phyloP scores from a whole-genome alignment of 2,888 invertebrate genomes.

The Drosophila flavopinicola region DNA sequence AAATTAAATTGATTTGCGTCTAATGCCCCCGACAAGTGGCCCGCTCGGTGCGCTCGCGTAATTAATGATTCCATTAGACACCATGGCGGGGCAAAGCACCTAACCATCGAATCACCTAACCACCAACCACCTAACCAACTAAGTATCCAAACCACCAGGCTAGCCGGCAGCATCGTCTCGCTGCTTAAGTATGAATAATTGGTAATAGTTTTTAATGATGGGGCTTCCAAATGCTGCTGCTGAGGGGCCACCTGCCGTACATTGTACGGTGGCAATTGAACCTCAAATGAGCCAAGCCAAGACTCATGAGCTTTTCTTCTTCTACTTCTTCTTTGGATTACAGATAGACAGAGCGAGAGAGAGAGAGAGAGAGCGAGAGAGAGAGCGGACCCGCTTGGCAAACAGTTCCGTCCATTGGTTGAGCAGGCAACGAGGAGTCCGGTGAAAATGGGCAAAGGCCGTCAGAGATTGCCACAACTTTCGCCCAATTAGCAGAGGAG shows the following conservation, averaged over 20 bases:
- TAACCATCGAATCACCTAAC: no score
- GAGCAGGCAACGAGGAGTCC: conserved; percentile 53
- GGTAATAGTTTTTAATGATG: conserved; percentile 80
- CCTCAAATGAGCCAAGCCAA: conserved; percentile 40
- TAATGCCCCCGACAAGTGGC: conserved; percentile 80
- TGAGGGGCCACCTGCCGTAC: conserved; percentile 65
- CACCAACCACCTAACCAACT: conserved; percentile 19
- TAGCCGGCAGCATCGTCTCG: conserved; percentile 59
- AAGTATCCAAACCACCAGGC: conserved; percentile 20
- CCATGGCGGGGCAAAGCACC: conserved; percentile 62
- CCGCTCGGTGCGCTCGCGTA: conserved; percentile 67
- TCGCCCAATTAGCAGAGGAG: conserved; percentile 70
- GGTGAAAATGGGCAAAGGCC: conserved; percentile 79
- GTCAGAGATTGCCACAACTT: conserved; percentile 71
- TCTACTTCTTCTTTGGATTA: conserved; percentile 23
- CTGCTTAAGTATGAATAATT: conserved; percentile 81
- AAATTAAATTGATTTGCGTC: conserved; percentile 82
- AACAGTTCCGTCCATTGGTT: conserved; percentile 70
- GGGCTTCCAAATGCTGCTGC: conserved; percentile 44
- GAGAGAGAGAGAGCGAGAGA: neutral
- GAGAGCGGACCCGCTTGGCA: conserved; percentile 10
- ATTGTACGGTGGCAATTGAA: conserved; percentile 54
- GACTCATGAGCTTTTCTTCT: conserved; percentile 26
- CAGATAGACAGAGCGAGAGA: neutral
- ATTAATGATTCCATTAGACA: conserved; percentile 81